Evolutionary conservation across 1,140 invertebrate genomes (phyloP).

Genomic region (Ditylenchus dipsaci): DNA sequence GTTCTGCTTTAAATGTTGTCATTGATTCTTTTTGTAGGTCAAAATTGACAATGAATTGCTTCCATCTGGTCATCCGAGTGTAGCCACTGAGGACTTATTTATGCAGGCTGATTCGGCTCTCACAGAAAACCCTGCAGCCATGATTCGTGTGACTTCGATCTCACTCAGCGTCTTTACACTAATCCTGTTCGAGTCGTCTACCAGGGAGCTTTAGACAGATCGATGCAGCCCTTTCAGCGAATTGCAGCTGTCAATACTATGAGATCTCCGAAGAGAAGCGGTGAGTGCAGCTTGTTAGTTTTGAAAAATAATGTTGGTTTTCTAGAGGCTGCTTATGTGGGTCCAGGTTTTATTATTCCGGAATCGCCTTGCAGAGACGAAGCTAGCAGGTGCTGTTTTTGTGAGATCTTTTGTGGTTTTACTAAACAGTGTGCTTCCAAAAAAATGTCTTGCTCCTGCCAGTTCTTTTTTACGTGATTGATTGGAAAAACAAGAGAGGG

Average conservation of each 20-base stretch:
- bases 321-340: neutral
- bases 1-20: neutral
- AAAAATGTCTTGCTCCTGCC: too few species aligned
- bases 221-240: neutral
- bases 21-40: conserved; percentile 17
- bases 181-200: conserved; percentile 2
- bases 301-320: neutral
- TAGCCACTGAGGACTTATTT: conserved; percentile 6
- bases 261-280: neutral
- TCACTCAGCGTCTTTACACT: neutral
- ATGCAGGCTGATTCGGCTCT: conserved; percentile 16
- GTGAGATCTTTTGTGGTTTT: too few species aligned
- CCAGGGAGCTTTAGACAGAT: conserved; percentile 4
- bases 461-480: too few species aligned
- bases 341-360: conserved; percentile 6
- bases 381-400: too few species aligned
- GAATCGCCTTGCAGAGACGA: neutral
- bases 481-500: too few species aligned
- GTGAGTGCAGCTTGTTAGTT: neutral
- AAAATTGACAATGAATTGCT: conserved; percentile 15
- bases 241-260: neutral
- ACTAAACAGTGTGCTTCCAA: too few species aligned
- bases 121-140: conserved; percentile 19
- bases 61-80: neutral
- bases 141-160: conserved; percentile 9